These are phyloP conservation scores for Agelas oroides DNA, from an alignment of 37 sponge, comb jelly and placozoan genomes.

Conservation along the genomic window DNA sequence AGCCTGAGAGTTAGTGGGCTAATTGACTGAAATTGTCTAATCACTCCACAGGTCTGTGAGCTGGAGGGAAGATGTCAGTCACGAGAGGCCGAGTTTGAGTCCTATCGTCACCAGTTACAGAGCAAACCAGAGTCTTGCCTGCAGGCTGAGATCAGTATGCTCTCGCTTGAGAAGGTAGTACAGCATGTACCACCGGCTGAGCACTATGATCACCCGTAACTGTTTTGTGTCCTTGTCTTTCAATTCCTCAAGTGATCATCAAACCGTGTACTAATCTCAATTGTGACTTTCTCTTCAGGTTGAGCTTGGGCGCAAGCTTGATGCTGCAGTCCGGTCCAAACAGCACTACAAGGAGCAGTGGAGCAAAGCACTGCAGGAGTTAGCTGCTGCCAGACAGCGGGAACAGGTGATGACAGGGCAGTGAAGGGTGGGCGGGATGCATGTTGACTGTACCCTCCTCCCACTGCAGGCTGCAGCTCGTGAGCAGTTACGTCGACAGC, in stretches of 20 bases:
- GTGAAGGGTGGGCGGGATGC: not conserved
- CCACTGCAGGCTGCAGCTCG: constrained; percentile 21
- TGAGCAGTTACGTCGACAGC: constrained; percentile 62
- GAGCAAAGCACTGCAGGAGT: constrained; percentile 85
- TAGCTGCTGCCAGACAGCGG: constrained; percentile 72
- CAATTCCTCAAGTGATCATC: no score
- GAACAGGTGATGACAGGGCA: constrained; percentile 70
- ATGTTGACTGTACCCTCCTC: not conserved
- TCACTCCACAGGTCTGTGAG: constrained; percentile 43
- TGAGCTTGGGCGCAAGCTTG: constrained; percentile 90
- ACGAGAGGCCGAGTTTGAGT: constrained; percentile 72
- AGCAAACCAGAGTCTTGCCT: constrained; percentile 74
- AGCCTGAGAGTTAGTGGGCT: no score
- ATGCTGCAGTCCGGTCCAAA: constrained; percentile 69
- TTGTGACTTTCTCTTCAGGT: constrained; percentile 19
- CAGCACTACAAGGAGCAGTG: constrained; percentile 98
- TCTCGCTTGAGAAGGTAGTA: constrained; percentile 93
- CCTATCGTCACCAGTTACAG: constrained; percentile 48
- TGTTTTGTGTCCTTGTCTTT: no score
- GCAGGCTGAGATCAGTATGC: constrained; percentile 77
- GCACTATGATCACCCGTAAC: no score
- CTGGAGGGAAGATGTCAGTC: constrained; percentile 25
- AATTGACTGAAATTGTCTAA: no score
- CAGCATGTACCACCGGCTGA: no score
- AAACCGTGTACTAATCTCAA: not conserved